Percentiles rank a stretch among this genome's conserved stretches.
These are phyloP conservation scores for Gallinago media DNA, from an alignment of 2,113 vertebrate genomes.

Conservation along the genomic window DNA sequence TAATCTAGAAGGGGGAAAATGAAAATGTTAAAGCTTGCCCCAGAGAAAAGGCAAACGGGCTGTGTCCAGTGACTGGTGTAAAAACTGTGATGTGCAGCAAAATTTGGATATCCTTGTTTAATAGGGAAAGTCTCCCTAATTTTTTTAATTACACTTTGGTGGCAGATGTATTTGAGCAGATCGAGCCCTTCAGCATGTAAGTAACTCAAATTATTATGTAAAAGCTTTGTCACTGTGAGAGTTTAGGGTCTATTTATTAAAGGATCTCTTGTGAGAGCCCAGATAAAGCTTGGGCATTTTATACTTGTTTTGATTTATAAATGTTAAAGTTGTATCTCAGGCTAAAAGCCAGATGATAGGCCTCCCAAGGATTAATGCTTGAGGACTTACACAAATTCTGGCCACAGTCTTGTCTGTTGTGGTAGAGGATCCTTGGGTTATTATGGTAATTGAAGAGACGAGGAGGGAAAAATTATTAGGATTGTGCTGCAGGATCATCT, in stretches of 20 bases:
- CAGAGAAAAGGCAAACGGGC: neutral
- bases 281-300: neutral
- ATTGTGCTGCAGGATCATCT: neutral
- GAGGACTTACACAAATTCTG: neutral
- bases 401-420: neutral
- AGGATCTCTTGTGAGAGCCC: neutral
- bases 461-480: too few relatives aligned
- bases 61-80: neutral
- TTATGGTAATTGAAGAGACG: neutral
- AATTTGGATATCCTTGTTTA: neutral
- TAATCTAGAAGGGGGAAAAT: neutral
- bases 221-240: rapidly evolving
- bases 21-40: neutral
- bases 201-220: neutral
- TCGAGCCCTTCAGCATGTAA: neutral
- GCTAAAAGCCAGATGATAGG: neutral
- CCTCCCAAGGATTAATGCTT: neutral
- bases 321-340: rapidly evolving
- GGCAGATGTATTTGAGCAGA: neutral
- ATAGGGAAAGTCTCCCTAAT: neutral
- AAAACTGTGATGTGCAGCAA: neutral
- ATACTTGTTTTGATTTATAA: neutral
- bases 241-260: neutral
- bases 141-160: neutral
- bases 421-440: neutral